Conservation (phyloP, 2,888 invertebrate genomes). For the Phyllotreta striolata region DNA sequence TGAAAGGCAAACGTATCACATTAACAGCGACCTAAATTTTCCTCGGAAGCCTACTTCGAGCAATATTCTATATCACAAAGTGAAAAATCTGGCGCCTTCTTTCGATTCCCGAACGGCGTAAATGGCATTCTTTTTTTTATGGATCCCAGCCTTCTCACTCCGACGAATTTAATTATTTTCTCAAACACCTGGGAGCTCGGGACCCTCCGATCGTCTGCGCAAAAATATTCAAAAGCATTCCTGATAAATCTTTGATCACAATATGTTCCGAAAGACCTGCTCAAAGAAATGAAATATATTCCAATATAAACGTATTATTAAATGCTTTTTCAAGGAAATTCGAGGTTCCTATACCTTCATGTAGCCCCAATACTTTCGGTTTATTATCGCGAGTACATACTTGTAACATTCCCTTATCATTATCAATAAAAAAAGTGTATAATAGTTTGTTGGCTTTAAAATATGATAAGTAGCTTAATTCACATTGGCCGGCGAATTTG, state of each 20-base stretch:
- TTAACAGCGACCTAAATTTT: too few relatives aligned
- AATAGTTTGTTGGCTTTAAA: too few relatives aligned
- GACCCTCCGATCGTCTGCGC: constrained; percentile 9
- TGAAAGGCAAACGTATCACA: too few relatives aligned
- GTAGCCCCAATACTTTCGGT: too few relatives aligned
- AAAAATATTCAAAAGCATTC: constrained; percentile 33
- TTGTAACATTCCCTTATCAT: too few relatives aligned
- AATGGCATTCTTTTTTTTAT: constrained; percentile 27
- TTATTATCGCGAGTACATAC: too few relatives aligned
- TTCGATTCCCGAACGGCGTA: constrained; percentile 2
- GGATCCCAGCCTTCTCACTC: constrained; percentile 2
- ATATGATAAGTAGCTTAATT: too few relatives aligned
- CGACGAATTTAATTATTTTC: constrained; percentile 28
- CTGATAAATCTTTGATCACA: constrained; percentile 32
- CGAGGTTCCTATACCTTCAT: constrained; percentile 7
- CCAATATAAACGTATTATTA: constrained; percentile 30
- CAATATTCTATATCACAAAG: constrained; percentile 5
- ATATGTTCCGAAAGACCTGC: constrained; percentile 27
- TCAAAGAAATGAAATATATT: constrained; percentile 29
- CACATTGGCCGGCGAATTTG: not conserved
- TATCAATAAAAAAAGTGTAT: too few relatives aligned
- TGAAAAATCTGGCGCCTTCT: not conserved
- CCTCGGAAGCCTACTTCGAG: too few relatives aligned
- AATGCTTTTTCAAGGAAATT: constrained; percentile 21
- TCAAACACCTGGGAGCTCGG: constrained; percentile 23